Evolutionary conservation across 2,113 vertebrate genomes (phyloP).

Genomic region (Stomatorhinus ivindoensis): DNA sequence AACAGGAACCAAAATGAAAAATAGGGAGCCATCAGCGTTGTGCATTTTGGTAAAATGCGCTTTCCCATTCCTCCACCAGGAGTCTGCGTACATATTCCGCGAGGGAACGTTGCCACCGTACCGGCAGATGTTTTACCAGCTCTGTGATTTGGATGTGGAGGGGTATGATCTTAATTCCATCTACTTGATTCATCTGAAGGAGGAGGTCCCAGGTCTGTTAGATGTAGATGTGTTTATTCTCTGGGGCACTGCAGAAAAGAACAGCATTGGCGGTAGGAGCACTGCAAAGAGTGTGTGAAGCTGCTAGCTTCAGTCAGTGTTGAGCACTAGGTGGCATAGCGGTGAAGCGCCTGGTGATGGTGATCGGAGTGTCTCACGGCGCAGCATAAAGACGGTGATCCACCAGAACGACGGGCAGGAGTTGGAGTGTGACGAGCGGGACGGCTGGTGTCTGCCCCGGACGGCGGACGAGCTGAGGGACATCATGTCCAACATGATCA

Average conservation of each 20-base stretch:
- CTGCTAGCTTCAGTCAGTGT: background rate
- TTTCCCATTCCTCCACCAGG: slow-evolving; percentile 51
- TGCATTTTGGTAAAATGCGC: background rate
- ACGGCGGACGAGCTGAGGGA: slow-evolving; percentile 82
- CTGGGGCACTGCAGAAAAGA: background rate
- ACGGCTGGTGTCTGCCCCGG: slow-evolving; percentile 85
- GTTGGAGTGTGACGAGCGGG: slow-evolving; percentile 72
- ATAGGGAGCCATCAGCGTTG: background rate
- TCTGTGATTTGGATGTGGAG: slow-evolving; percentile 85
- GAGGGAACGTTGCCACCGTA: slow-evolving; percentile 85
- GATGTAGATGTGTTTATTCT: background rate
- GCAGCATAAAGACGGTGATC: slow-evolving; percentile 68
- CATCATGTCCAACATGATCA: slow-evolving; percentile 82
- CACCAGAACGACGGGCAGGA: slow-evolving; percentile 64
- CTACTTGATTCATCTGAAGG: background rate
- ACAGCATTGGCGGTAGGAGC: background rate
- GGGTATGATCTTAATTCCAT: slow-evolving; percentile 54
- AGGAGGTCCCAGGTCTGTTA: background rate
- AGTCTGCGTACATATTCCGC: slow-evolving; percentile 79
- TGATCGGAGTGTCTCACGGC: background rate
- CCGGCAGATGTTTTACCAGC: slow-evolving; percentile 98
- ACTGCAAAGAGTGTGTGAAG: background rate
- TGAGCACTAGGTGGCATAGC: background rate
- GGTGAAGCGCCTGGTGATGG: background rate
- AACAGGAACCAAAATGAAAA: background rate